A percentile compares a stretch with the other conserved stretches of the same genome.
These are phyloP conservation scores for Pollimyrus isidori DNA, from an alignment of 2,113 vertebrate genomes.

Conservation along the genomic window DNA sequence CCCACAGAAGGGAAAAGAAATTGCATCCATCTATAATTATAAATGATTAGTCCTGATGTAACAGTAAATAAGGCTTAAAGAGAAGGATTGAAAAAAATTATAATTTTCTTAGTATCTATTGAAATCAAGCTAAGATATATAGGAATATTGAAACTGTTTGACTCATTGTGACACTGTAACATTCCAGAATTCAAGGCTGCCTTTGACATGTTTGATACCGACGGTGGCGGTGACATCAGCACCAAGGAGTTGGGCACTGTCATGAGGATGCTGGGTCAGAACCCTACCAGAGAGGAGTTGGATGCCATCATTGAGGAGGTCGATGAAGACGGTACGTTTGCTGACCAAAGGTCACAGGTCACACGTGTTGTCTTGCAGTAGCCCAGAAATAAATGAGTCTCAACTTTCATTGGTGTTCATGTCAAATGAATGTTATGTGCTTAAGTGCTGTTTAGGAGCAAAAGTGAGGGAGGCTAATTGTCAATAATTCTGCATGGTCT, in stretches of 20 bases:
- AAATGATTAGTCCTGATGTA: not conserved
- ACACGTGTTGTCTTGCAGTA: not conserved
- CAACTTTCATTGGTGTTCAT: not conserved
- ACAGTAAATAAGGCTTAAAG: not conserved
- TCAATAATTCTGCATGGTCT: not conserved
- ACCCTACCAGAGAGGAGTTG: conserved; percentile 92
- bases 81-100: not conserved
- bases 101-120: not conserved
- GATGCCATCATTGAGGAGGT: conserved; percentile 98
- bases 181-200: conserved; percentile 91
- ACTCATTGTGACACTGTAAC: not conserved
- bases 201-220: conserved; percentile 97
- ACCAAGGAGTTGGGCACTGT: conserved; percentile 95
- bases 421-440: not conserved
- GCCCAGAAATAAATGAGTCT: not conserved
- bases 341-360: not conserved
- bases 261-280: conserved; percentile 98
- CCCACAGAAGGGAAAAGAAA: not conserved
- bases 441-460: not conserved
- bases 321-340: conserved; percentile 85
- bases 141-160: not conserved
- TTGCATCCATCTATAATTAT: not conserved
- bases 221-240: conserved; percentile 96
- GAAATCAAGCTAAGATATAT: not conserved
- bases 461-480: not conserved